Conservation (phyloP, 2,888 invertebrate genomes). For the Dorcus parallelipipedus region DNA sequence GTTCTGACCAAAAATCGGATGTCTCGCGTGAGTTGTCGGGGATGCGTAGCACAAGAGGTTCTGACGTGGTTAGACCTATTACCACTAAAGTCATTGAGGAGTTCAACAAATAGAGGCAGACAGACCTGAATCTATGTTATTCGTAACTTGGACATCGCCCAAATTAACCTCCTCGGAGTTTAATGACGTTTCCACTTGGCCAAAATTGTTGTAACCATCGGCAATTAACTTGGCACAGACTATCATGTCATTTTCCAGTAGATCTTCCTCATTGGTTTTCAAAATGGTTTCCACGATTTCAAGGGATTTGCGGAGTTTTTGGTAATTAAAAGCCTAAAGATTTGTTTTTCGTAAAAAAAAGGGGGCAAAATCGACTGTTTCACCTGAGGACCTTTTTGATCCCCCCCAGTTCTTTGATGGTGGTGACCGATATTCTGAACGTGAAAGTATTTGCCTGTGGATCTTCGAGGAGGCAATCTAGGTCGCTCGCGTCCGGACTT, state of each 20-base stretch:
- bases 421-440: conserved; percentile 19
- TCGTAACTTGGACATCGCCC: too few relatives aligned
- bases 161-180: not conserved
- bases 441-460: not conserved
- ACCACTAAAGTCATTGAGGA: too few relatives aligned
- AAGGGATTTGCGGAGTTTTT: not conserved
- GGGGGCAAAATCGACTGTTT: not conserved
- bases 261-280: not conserved
- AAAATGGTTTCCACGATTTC: not conserved
- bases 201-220: too few relatives aligned
- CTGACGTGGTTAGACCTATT: too few relatives aligned
- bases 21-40: too few relatives aligned
- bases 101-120: too few relatives aligned
- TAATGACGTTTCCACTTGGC: not conserved
- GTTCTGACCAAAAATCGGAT: too few relatives aligned
- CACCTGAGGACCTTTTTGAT: conserved; percentile 13
- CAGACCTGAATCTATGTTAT: too few relatives aligned
- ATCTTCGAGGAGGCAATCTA: not conserved
- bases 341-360: not conserved
- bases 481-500: conserved; percentile 23
- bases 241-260: conserved; percentile 3
- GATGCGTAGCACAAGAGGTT: too few relatives aligned
- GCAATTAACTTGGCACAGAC: too few relatives aligned
- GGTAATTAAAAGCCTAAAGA: conserved; percentile 7
- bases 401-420: conserved; percentile 23